phyloP scores from a whole-genome alignment of 2,888 invertebrate species.

The Rapana venosa region DNA sequence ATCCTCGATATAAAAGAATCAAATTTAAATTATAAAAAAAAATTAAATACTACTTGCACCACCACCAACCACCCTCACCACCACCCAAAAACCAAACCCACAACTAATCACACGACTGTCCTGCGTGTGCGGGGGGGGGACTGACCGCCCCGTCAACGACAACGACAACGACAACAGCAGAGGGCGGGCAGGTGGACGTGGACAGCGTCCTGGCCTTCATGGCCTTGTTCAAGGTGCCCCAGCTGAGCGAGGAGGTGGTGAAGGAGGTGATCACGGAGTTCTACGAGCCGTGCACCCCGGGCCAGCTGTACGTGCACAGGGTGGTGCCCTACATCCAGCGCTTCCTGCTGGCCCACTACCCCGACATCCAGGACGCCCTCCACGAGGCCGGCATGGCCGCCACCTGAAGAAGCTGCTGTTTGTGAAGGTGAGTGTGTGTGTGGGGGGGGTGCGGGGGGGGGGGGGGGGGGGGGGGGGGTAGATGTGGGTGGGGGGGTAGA shows the following conservation, averaged over 20 bases:
- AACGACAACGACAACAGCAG: too few relatives aligned
- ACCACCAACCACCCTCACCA: too few relatives aligned
- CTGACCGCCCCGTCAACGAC: too few relatives aligned
- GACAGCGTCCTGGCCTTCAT: conserved; percentile 50
- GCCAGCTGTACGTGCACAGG: conserved; percentile 66
- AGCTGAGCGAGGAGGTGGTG: conserved; percentile 64
- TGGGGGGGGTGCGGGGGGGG: not conserved
- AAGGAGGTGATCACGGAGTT: conserved; percentile 60
- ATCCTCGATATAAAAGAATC: too few relatives aligned
- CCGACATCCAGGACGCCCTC: conserved; percentile 59
- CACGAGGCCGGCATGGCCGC: conserved; percentile 54
- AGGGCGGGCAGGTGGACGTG: not conserved
- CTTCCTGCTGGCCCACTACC: conserved; percentile 60
- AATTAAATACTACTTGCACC: too few relatives aligned
- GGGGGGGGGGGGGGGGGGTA: not conserved
- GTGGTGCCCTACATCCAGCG: conserved; percentile 69
- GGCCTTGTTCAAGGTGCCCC: conserved; percentile 57
- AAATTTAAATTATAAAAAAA: too few relatives aligned
- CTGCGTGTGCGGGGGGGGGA: too few relatives aligned
- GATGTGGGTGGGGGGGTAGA: too few relatives aligned
- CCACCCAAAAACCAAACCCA: too few relatives aligned
- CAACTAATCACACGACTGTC: too few relatives aligned
- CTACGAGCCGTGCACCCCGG: conserved; percentile 62
- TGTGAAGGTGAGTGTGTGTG: conserved; percentile 57
- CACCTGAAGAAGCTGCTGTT: conserved; percentile 62